These are phyloP conservation scores for Leontocebus nigricollis DNA, from an alignment of 2,797 vertebrate genomes.

Conservation along the genomic window DNA sequence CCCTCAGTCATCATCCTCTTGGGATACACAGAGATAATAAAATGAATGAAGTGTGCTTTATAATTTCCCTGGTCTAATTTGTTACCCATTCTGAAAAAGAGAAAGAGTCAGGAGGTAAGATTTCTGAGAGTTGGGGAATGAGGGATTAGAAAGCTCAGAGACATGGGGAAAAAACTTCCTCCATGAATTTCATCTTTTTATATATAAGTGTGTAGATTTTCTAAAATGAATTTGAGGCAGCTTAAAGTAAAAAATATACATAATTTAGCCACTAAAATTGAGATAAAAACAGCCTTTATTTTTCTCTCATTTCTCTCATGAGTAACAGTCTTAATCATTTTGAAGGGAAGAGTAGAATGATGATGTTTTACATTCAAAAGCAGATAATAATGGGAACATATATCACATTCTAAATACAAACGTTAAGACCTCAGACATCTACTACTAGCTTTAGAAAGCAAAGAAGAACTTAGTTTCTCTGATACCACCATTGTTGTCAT, in stretches of 20 bases:
- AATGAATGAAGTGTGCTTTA: not conserved
- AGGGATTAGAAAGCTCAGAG: not conserved
- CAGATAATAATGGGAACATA: not conserved
- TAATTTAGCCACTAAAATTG: not conserved
- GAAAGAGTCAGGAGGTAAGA: not conserved
- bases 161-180: not conserved
- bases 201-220: not conserved
- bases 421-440: not conserved
- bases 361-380: not conserved
- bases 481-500: not conserved
- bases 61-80: not conserved
- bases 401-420: not conserved
- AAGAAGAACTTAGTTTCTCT: conserved; percentile 6
- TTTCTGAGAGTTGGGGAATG: not conserved
- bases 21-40: not conserved
- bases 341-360: not conserved
- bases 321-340: not conserved
- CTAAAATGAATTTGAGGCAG: not conserved
- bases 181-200: not conserved
- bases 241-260: not conserved
- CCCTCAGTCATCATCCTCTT: not conserved
- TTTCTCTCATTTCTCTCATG: not conserved
- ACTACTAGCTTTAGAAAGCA: not conserved
- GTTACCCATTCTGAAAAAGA: not conserved
- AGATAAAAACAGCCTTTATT: not conserved